Evolutionary conservation across 1,140 invertebrate species (phyloP), one percentile per base, ranked within the genome.

Genomic region (Helicoverpa zea): DNA sequence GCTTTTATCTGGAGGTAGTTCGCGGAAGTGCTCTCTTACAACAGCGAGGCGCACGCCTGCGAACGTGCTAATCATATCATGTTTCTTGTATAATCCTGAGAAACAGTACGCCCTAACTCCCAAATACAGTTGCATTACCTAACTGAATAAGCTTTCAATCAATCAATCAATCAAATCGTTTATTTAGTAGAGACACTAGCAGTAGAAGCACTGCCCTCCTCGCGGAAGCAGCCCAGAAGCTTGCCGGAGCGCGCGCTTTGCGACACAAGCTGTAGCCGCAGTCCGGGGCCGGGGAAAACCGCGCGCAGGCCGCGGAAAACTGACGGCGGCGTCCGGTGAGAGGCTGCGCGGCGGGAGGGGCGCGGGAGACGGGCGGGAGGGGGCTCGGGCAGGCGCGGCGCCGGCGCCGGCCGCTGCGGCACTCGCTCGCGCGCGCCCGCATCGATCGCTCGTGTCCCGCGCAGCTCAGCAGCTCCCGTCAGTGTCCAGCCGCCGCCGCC

Each of bases 391-490:
- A 49, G 61, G 78, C 77, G 68, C 56, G 70, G 74, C 83, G 81
- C 79, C 79, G 83, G 73, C 84, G 83, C 83, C 52, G 72, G 85
- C 84, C 23, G 72, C 83, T 66, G 81, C 80, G 63, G 54, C 88
- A 92, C 82, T 92, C 89, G 84, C 81, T 81, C 83, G 82, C 86
- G 88, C 88, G 90, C 90, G 87, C 86, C 84, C 88, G 80, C 66
- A 73, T 68, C 83, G 87, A 74, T 52, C 84, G 79, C 85, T 66
- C 87, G 87, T 80, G 85, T 81, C 79, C 52, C 76, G 79, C 73
- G 43, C 79, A 82, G 51, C 76, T 58, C 64, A 54, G 75, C 81
- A 70, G 72, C 80, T 79, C 75, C 77, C 82, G 84, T 84, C 72
- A 83, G 83, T 84, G 75, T 80, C 83, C 12, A 70, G 68, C 23